Evolutionary conservation across 2,113 vertebrate species (phyloP).

Genomic region (Syngnathoides biaculeatus): DNA sequence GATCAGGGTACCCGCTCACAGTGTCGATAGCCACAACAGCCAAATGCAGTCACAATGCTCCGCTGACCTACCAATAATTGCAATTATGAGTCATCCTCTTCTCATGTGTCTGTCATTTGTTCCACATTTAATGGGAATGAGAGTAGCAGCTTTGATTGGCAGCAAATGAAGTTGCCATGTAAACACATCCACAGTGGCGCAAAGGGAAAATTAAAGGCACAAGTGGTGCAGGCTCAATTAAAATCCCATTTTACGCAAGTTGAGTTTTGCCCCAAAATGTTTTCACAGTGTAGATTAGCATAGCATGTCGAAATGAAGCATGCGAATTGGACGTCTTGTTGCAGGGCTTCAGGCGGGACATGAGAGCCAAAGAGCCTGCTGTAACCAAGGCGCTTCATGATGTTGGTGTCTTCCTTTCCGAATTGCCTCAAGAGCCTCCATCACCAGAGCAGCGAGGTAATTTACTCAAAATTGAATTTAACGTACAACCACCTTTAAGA

Average conservation of each 20-base stretch:
- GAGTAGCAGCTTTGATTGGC: no score
- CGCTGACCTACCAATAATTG: no score
- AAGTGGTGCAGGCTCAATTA: slow-evolving; percentile 22
- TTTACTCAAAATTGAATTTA: slow-evolving; percentile 2
- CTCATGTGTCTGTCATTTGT: no score
- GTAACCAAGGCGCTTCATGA: slow-evolving; percentile 65
- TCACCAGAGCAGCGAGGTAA: slow-evolving; percentile 66
- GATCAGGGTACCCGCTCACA: no score
- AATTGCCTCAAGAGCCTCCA: slow-evolving; percentile 59
- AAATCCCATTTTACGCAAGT: slow-evolving; percentile 29
- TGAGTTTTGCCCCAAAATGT: background rate
- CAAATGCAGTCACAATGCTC: no score
- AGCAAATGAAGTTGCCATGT: no score
- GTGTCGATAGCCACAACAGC: no score
- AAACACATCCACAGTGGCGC: no score
- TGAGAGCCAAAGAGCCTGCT: slow-evolving; percentile 66
- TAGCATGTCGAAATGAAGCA: background rate
- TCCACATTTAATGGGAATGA: no score
- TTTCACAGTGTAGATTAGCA: background rate
- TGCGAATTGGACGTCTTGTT: slow-evolving; percentile 14
- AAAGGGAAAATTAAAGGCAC: slow-evolving; percentile 34
- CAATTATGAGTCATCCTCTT: no score
- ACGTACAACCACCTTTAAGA: background rate
- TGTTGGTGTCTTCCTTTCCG: slow-evolving; percentile 62
- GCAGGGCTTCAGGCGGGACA: slow-evolving; percentile 66